Percentiles rank a stretch among this genome's conserved stretches.
Evolutionary conservation across 35 echinoderm and acorn worm species (phyloP).

Genomic region (Holothuria glaberrima): DNA sequence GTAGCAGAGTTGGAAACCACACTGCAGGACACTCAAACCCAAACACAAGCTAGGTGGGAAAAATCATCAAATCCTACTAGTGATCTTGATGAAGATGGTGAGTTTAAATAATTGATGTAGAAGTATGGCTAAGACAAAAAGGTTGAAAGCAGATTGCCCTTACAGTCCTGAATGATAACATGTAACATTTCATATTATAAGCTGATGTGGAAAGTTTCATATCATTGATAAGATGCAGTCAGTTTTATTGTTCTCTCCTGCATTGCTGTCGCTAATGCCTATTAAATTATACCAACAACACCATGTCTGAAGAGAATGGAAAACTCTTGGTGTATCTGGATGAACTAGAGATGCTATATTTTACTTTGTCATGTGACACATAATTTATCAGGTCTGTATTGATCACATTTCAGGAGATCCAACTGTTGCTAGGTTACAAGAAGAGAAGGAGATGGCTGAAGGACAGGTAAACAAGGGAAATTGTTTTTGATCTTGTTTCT

Average conservation of each 20-base stretch:
- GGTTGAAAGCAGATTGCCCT: too few species aligned
- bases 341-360: too few species aligned
- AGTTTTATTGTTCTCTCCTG: too few species aligned
- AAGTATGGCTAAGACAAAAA: too few species aligned
- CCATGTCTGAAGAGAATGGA: not conserved
- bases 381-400: not conserved
- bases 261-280: not conserved
- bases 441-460: conserved; percentile 97
- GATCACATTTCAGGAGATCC: conserved; percentile 72
- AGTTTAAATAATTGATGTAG: not conserved
- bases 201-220: too few species aligned
- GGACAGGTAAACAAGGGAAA: conserved; percentile 64
- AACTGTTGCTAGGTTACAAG: conserved; percentile 67
- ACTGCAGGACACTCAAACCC: conserved; percentile 44
- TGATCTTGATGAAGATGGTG: conserved; percentile 77
- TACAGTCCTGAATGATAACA: too few species aligned
- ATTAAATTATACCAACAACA: not conserved
- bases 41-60: conserved; percentile 32
- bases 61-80: not conserved
- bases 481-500: too few species aligned
- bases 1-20: conserved; percentile 54
- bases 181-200: too few species aligned
- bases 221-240: too few species aligned
- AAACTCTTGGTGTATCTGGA: too few species aligned
- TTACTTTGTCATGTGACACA: not conserved